Conservation (phyloP, 2,888 invertebrate species). For the Desoria tigrina region DNA sequence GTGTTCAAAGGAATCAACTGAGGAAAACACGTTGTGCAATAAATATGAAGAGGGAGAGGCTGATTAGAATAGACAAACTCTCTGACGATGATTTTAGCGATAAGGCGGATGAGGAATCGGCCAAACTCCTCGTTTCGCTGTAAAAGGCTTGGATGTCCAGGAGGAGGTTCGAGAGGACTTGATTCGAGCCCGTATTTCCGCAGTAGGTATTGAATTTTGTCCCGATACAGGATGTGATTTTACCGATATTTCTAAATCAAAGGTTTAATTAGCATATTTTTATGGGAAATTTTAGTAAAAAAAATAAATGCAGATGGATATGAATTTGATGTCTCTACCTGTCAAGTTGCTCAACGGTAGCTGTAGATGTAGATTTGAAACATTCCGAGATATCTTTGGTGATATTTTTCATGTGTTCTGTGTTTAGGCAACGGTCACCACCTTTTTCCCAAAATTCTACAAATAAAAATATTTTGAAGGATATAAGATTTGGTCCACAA, state of each 20-base stretch:
- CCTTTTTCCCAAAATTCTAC: constrained; percentile 45
- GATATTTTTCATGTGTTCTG: constrained; percentile 35
- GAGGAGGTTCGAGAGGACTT: constrained; percentile 20
- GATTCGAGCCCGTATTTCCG: constrained; percentile 12
- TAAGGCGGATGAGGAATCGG: background rate
- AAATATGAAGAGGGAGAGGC: background rate
- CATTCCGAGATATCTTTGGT: constrained; percentile 41
- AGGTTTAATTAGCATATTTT: constrained; percentile 6
- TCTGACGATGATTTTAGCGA: background rate
- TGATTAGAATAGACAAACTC: background rate
- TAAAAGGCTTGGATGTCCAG: constrained; percentile 25
- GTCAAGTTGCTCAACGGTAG: constrained; percentile 37
- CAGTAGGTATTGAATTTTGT: constrained; percentile 31
- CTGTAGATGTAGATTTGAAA: constrained; percentile 36
- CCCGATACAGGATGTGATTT: constrained; percentile 41
- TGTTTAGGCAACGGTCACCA: constrained; percentile 36
- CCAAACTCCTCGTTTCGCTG: constrained; percentile 14
- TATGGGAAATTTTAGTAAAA: too few species aligned
- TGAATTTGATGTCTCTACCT: too few species aligned
- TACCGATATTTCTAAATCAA: constrained; percentile 31
- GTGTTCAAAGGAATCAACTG: too few species aligned
- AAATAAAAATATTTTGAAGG: constrained; percentile 1
- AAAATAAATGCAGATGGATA: too few species aligned
- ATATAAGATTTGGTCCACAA: too few species aligned
- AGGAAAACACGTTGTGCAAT: too few species aligned